These are phyloP conservation scores for Noctuana brunneofusca DNA, from an alignment of 2,888 invertebrate species.

Conservation along the genomic window DNA sequence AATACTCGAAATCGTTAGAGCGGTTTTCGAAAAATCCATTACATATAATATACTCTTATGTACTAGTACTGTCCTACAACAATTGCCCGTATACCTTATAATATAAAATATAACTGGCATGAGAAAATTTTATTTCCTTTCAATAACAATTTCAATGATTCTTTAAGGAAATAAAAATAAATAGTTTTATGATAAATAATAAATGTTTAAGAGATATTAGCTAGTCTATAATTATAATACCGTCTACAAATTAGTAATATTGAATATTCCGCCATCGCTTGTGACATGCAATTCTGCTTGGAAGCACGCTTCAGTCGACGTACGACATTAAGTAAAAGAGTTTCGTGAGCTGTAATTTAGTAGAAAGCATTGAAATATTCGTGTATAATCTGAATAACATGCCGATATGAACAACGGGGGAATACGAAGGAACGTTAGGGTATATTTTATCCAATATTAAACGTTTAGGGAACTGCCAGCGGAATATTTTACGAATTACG, in stretches of 20 bases:
- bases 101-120: too few relatives aligned
- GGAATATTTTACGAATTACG: constrained; percentile 78
- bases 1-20: too few relatives aligned
- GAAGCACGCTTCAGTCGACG: constrained; percentile 54
- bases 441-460: constrained; percentile 82
- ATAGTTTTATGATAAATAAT: too few relatives aligned
- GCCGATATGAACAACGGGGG: constrained; percentile 82
- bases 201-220: too few relatives aligned
- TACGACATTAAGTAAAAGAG: constrained; percentile 75
- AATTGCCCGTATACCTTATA: too few relatives aligned
- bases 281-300: constrained; percentile 47
- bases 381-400: constrained; percentile 83
- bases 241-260: constrained; percentile 1
- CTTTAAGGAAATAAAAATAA: too few relatives aligned
- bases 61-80: too few relatives aligned
- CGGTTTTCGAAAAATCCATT: too few relatives aligned
- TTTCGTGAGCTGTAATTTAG: constrained; percentile 81
- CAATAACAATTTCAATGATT: too few relatives aligned
- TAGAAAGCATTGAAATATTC: constrained; percentile 83
- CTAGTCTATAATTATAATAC: neutral
- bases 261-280: constrained; percentile 44
- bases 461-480: constrained; percentile 72
- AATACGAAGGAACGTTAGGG: constrained; percentile 72
- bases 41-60: too few relatives aligned
- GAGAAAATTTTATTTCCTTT: too few relatives aligned